Conservation (phyloP, 2,113 vertebrate species). For the Scomber japonicus region DNA sequence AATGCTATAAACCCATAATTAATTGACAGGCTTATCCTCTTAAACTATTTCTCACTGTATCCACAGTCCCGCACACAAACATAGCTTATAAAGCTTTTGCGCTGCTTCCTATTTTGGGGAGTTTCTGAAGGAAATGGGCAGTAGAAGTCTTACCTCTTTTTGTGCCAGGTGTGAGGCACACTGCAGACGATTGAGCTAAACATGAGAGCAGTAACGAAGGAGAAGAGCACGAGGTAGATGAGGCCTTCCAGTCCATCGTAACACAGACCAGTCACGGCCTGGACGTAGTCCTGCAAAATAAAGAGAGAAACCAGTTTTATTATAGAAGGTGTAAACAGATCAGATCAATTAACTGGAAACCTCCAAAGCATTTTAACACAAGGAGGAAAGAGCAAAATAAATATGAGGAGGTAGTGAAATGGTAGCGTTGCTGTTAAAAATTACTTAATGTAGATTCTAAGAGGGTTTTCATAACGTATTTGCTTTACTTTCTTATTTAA, state of each 20-base stretch:
- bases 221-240: slow-evolving; percentile 98
- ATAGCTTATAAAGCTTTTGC: slow-evolving; percentile 40
- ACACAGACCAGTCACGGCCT: slow-evolving; percentile 95
- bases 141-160: slow-evolving; percentile 87
- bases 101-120: neutral
- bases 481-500: slow-evolving; percentile 35
- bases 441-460: neutral
- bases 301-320: neutral
- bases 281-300: slow-evolving; percentile 91
- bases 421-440: neutral
- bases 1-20: slow-evolving; percentile 48
- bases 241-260: slow-evolving; percentile 97
- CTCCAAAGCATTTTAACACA: neutral
- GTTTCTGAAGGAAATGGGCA: neutral
- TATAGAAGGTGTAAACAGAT: neutral
- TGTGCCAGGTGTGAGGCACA: slow-evolving; percentile 95
- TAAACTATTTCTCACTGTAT: slow-evolving; percentile 61
- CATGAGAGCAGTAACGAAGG: slow-evolving; percentile 97
- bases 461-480: slow-evolving; percentile 23
- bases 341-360: neutral
- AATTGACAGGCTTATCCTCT: slow-evolving; percentile 48
- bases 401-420: neutral
- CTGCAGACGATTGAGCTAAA: slow-evolving; percentile 98
- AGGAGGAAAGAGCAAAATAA: neutral
- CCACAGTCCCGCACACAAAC: slow-evolving; percentile 22